Percentiles rank a stretch among this genome's conserved stretches.
These are phyloP conservation scores for Anisognathus igniventris DNA, from an alignment of 2,797 vertebrate genomes.

Conservation along the genomic window DNA sequence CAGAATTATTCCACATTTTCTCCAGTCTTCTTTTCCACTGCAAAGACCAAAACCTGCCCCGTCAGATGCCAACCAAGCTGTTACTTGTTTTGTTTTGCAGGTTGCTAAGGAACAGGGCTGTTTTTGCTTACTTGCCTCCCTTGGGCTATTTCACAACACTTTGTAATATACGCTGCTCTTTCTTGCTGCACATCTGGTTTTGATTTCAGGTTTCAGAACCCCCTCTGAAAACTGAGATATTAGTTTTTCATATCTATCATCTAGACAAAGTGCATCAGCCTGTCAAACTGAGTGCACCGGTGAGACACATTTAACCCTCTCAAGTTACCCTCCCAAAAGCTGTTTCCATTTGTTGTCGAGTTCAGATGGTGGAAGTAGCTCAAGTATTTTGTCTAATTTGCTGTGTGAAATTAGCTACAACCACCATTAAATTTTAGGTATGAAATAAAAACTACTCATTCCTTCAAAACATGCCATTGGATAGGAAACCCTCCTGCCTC, in stretches of 20 bases:
- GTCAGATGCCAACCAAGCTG: constrained; percentile 75
- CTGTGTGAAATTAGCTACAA: constrained; percentile 46
- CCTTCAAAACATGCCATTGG: background rate
- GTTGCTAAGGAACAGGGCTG: constrained; percentile 87
- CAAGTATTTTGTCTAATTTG: constrained; percentile 19
- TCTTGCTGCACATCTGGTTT: constrained; percentile 89
- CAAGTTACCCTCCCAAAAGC: background rate
- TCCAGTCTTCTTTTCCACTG: constrained; percentile 55
- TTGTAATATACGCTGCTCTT: constrained; percentile 75
- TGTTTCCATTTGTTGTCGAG: background rate
- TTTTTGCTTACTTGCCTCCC: constrained; percentile 94
- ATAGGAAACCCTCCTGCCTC: background rate
- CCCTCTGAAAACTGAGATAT: constrained; percentile 74
- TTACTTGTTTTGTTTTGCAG: constrained; percentile 87
- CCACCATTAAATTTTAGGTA: constrained; percentile 34
- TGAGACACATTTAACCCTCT: constrained; percentile 36
- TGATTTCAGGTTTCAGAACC: constrained; percentile 82
- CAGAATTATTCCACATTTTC: constrained; percentile 25
- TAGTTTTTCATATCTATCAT: constrained; percentile 71
- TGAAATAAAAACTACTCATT: constrained; percentile 1
- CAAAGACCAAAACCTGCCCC: constrained; percentile 75
- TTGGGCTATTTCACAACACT: constrained; percentile 85
- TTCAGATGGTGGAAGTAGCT: background rate
- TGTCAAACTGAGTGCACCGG: constrained; percentile 9
- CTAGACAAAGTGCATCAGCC: constrained; percentile 53